Evolutionary conservation across 1,140 invertebrate species (phyloP).

Genomic region (Hycleus cichorii): DNA sequence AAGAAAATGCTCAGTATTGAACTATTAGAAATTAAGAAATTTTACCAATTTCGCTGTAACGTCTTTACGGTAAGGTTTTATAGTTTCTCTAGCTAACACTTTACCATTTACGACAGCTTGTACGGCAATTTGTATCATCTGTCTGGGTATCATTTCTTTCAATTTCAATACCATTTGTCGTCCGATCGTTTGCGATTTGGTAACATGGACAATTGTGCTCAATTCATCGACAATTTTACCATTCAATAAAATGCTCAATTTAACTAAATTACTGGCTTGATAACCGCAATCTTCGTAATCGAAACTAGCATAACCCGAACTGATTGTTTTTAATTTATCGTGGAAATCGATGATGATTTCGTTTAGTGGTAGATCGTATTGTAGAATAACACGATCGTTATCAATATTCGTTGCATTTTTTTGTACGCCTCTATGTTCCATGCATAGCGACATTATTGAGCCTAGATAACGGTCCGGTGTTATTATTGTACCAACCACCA

Average conservation of each 20-base stretch:
- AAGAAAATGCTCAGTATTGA: slow-evolving; percentile 22
- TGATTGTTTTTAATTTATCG: slow-evolving; percentile 80
- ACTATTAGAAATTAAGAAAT: slow-evolving; percentile 6
- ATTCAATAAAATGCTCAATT: slow-evolving; percentile 74
- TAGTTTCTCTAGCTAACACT: slow-evolving; percentile 77
- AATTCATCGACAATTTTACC: slow-evolving; percentile 79
- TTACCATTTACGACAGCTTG: slow-evolving; percentile 80
- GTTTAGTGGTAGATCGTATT: slow-evolving; percentile 78
- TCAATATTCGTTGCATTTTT: slow-evolving; percentile 73
- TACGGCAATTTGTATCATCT: slow-evolving; percentile 79
- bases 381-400: slow-evolving; percentile 69
- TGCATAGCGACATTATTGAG: slow-evolving; percentile 62
- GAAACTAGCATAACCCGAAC: slow-evolving; percentile 94
- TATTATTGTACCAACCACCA: slow-evolving; percentile 84
- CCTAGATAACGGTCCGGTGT: slow-evolving; percentile 70
- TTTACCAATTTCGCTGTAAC: slow-evolving; percentile 83
- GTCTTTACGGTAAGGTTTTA: slow-evolving; percentile 85
- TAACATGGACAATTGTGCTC: slow-evolving; percentile 70
- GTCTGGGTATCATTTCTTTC: slow-evolving; percentile 82
- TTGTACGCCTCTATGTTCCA: slow-evolving; percentile 72
- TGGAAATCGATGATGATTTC: slow-evolving; percentile 96
- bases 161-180: slow-evolving; percentile 68
- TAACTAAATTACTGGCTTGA: slow-evolving; percentile 49
- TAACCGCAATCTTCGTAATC: slow-evolving; percentile 92
- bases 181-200: slow-evolving; percentile 59